phyloP scores from a whole-genome alignment of 2,797 vertebrate species.

The Buphagus erythrorhynchus region DNA sequence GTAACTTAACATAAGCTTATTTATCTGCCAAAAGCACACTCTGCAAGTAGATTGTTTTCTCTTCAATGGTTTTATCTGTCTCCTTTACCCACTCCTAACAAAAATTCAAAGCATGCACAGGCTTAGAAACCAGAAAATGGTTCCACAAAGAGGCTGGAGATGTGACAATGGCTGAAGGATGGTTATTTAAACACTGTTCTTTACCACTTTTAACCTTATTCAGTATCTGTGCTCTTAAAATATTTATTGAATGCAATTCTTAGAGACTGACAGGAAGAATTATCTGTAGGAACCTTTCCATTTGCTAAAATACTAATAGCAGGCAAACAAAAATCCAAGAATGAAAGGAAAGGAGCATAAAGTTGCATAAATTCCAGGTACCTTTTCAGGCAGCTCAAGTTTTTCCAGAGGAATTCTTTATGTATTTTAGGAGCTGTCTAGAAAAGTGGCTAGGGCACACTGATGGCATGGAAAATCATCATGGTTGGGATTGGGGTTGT shows the following conservation, averaged over 20 bases:
- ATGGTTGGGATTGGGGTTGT: accelerated
- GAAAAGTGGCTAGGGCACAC: neutral
- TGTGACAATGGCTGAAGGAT: neutral
- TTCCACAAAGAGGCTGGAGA: neutral
- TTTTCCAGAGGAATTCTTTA: neutral
- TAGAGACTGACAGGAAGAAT: neutral
- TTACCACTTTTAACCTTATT: neutral
- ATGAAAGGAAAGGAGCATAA: neutral
- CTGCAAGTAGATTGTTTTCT: neutral
- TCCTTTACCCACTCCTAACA: neutral
- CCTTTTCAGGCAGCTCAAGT: neutral
- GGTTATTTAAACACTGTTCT: neutral
- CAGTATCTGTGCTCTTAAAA: neutral
- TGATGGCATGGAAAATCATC: accelerated
- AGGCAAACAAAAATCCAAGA: neutral
- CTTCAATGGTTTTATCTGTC: neutral
- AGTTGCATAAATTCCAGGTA: neutral
- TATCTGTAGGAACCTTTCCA: neutral
- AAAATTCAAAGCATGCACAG: neutral
- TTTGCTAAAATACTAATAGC: neutral
- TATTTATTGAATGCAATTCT: neutral
- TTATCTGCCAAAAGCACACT: neutral
- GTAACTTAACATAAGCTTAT: neutral
- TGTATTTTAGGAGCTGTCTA: neutral
- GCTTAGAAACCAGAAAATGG: neutral